Conservation (phyloP, 2,888 invertebrate genomes). For the Megalurothrips usitatus region DNA sequence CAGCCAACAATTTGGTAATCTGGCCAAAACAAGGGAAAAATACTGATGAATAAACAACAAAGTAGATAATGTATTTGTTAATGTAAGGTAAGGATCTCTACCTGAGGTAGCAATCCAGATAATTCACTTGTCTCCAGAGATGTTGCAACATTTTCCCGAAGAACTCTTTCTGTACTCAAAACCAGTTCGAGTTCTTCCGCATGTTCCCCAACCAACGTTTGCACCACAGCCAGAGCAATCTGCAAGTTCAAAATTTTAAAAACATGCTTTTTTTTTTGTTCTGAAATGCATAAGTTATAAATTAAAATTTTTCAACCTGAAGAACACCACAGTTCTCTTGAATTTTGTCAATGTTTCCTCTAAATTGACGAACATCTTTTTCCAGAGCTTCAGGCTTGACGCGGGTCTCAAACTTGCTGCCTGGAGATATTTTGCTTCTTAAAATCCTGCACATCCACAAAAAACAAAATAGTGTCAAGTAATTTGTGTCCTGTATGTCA, state of each 20-base stretch:
- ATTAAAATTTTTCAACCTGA: neutral
- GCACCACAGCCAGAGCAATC: neutral
- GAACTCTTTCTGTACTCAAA: neutral
- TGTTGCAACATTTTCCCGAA: neutral
- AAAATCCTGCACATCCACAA: neutral
- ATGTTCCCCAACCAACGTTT: neutral
- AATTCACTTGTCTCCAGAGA: neutral
- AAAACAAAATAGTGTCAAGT: neutral
- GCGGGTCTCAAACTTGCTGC: neutral
- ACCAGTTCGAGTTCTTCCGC: neutral
- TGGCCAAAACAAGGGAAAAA: neutral
- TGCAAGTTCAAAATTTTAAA: neutral
- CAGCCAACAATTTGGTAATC: neutral
- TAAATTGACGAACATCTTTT: slow-evolving; percentile 4
- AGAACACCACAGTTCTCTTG: neutral
- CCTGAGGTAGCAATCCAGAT: neutral
- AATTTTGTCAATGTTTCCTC: neutral
- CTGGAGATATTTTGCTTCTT: neutral
- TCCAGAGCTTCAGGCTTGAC: slow-evolving; percentile 4
- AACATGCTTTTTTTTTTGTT: neutral
- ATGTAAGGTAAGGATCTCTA: neutral
- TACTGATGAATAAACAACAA: neutral
- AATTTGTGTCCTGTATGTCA: neutral
- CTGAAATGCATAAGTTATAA: neutral
- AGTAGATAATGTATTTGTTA: neutral